These are phyloP conservation scores for Noctua comes DNA, from an alignment of 2,888 invertebrate species.

Conservation along the genomic window DNA sequence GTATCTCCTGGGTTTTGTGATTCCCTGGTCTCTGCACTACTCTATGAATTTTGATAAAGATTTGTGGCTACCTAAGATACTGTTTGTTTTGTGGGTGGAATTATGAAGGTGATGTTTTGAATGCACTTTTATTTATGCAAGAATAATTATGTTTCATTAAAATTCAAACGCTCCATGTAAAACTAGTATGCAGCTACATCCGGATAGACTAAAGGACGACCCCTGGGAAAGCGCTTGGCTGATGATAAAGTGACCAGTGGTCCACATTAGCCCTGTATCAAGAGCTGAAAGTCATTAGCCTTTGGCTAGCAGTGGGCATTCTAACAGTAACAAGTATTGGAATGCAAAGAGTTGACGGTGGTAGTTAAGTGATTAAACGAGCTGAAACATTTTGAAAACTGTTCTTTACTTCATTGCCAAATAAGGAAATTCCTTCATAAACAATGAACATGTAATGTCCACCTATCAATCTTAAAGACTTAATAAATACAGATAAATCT, in stretches of 20 bases:
- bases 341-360: neutral
- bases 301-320: too few species aligned
- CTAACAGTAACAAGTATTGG: too few species aligned
- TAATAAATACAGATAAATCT: constrained; percentile 7
- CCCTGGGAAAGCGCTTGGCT: too few species aligned
- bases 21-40: constrained; percentile 60
- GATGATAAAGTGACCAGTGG: too few species aligned
- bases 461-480: constrained; percentile 4
- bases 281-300: too few species aligned
- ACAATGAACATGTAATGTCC: neutral
- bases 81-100: constrained; percentile 21
- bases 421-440: neutral
- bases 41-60: constrained; percentile 70
- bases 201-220: too few species aligned
- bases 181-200: too few species aligned
- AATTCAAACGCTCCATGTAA: too few species aligned
- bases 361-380: neutral
- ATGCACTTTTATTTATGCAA: neutral
- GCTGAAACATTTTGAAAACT: neutral
- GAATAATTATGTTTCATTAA: neutral
- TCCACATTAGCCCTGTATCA: too few species aligned
- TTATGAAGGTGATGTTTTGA: neutral
- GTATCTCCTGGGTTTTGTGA: constrained; percentile 76
- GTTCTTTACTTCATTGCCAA: too few species aligned
- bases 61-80: constrained; percentile 54